Conservation (phyloP, 2,888 invertebrate species). For the Leptinotarsa rubiginosa region DNA sequence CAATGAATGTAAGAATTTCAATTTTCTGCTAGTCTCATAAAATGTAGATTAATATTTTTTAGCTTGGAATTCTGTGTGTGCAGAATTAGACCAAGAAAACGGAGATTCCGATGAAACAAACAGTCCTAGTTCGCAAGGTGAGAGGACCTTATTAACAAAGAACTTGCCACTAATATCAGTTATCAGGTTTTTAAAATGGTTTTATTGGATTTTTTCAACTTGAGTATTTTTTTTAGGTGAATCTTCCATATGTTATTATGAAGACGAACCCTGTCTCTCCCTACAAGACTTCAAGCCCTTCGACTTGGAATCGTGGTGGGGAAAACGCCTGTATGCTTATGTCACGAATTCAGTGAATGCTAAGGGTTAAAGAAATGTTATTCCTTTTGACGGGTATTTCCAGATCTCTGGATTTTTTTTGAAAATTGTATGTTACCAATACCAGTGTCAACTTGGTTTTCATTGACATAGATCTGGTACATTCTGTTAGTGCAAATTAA, state of each 20-base stretch:
- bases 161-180: too few relatives aligned
- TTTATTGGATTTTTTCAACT: too few relatives aligned
- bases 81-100: slow-evolving; percentile 59
- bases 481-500: slow-evolving; percentile 1
- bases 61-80: slow-evolving; percentile 75
- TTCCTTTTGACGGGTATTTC: slow-evolving; percentile 53
- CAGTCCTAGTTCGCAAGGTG: slow-evolving; percentile 11
- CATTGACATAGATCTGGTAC: slow-evolving; percentile 5
- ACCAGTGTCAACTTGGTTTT: slow-evolving; percentile 8
- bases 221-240: slow-evolving; percentile 58
- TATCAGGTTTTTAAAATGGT: too few relatives aligned
- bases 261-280: slow-evolving; percentile 77
- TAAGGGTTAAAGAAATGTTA: slow-evolving; percentile 42
- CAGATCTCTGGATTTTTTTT: slow-evolving; percentile 13
- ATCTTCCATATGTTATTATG: slow-evolving; percentile 72
- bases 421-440: slow-evolving; percentile 19
- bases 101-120: slow-evolving; percentile 67
- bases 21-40: slow-evolving; percentile 2
- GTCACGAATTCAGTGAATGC: slow-evolving; percentile 77
- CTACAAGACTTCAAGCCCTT: slow-evolving; percentile 88
- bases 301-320: slow-evolving; percentile 93
- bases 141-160: background rate
- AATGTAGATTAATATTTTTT: slow-evolving; percentile 45
- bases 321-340: slow-evolving; percentile 85
- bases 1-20: slow-evolving; percentile 78